Evolutionary conservation across 2,797 vertebrate genomes (phyloP), one percentile per base, ranked within the genome.

Genomic region (Dryobates pubescens): DNA sequence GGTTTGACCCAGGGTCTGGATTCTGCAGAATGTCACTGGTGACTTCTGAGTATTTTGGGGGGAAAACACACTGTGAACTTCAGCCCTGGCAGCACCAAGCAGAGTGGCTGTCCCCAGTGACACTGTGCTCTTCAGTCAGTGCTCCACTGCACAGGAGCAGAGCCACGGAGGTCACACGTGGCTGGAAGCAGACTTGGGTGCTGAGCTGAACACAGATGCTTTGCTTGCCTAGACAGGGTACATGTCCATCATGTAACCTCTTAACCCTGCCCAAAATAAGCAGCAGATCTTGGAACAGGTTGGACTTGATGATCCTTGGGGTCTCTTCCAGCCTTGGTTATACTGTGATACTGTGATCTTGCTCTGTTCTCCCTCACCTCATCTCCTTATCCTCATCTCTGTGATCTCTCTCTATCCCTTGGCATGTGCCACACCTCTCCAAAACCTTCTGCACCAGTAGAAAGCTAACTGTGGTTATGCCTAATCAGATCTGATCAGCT

Each of bases 131-230:
- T 13, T 18, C 53, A 26, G 62, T 23, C 54, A 15, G 32, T 2
- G n/a, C 64, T 64, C 18, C 18, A 2, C 6, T 8, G 0, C 1
- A 0, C 2, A 14, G 23, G 67, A 45, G 23, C 30, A 15, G 30
- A 38, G 57, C 41, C 62, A 32, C 0, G 1, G 64, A 54, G 23
- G 32, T 58, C 36, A 59, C 2, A 1, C 5, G 1, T 2, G 17
- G 45, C 74, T 76, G 43, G 45, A 63, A 34, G n/a, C 32, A 5
- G 41, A 27, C 41, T 43, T 41, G 3, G 24, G 53, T 13, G 59
- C 49, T 79, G 43, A 34, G 32, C 49, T 49, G 20, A 79, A 45
- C 34, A n/a, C 17, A 51, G 81, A n/a, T 0, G 0, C 62, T 47
- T 51, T 36, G n/a, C n/a, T 43, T 67, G 41, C 47, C 54, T 32